Evolutionary conservation across 2,797 vertebrate species (phyloP).

Genomic region (Coranthus polyacanthus): DNA sequence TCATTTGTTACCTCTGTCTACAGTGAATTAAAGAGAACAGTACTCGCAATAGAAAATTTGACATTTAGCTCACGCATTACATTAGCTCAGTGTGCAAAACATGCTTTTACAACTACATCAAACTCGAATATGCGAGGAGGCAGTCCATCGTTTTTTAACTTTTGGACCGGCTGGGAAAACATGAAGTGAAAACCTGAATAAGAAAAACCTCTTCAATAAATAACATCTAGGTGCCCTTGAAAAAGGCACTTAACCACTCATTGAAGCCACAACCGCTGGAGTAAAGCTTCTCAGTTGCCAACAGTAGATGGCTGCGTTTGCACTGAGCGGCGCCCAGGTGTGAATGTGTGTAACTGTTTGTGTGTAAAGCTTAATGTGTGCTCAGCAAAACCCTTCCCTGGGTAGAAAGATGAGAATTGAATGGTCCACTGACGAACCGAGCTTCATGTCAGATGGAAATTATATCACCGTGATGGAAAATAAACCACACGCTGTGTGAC

Average conservation of each 20-base stretch:
- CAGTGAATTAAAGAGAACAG: background rate
- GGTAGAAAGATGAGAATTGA: conserved; percentile 60
- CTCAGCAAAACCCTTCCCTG: conserved; percentile 46
- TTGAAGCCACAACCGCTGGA: conserved; percentile 21
- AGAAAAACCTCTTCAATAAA: conserved; percentile 42
- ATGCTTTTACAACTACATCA: background rate
- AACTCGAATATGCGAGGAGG: background rate
- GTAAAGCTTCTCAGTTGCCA: conserved; percentile 18
- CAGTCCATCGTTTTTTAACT: background rate
- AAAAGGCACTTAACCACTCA: conserved; percentile 31
- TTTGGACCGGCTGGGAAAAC: conserved; percentile 1
- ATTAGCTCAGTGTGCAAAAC: background rate
- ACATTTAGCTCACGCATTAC: background rate
- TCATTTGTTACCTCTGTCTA: background rate
- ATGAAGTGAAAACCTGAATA: conserved; percentile 14
- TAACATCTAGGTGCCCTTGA: conserved; percentile 42
- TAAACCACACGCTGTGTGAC: conserved; percentile 60
- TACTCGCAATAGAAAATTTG: conserved; percentile 1
- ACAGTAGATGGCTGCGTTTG: conserved; percentile 21
- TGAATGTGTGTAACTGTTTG: conserved; percentile 19
- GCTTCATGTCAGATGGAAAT: conserved; percentile 64
- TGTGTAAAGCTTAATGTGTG: too few relatives aligned
- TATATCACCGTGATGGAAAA: conserved; percentile 58
- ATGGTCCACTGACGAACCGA: conserved; percentile 38
- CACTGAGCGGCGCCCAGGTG: conserved; percentile 49